phyloP scores from a whole-genome alignment of 2,797 vertebrate species.

The Lindbergichthys nudifrons region DNA sequence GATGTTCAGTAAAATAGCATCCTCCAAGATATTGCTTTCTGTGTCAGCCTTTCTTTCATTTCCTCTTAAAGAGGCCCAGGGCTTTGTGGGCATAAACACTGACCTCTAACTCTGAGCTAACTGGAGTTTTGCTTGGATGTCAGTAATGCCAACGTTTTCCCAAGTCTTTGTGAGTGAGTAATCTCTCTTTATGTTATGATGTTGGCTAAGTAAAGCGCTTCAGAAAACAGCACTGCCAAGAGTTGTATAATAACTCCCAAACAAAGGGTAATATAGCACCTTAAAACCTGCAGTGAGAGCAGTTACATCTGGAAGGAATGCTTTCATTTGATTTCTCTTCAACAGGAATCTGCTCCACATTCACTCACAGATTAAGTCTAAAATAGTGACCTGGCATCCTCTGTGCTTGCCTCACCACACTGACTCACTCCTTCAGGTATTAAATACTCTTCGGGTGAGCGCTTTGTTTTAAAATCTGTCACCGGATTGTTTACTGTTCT shows the following conservation, averaged over 20 bases:
- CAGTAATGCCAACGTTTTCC: constrained; percentile 14
- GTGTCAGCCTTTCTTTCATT: constrained; percentile 59
- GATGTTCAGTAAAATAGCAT: constrained; percentile 26
- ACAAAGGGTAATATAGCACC: constrained; percentile 51
- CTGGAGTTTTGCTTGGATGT: constrained; percentile 37
- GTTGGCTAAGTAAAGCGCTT: constrained; percentile 25
- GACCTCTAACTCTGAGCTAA: constrained; percentile 20
- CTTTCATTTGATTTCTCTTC: constrained; percentile 35
- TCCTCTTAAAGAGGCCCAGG: constrained; percentile 45
- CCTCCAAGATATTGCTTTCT: constrained; percentile 42
- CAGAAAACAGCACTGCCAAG: constrained; percentile 40
- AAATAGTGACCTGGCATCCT: constrained; percentile 39
- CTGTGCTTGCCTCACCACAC: constrained; percentile 13
- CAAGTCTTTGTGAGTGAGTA: constrained; percentile 19
- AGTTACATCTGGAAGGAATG: constrained; percentile 39
- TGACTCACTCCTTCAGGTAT: constrained; percentile 45
- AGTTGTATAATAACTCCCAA: constrained; percentile 30
- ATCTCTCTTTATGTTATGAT: constrained; percentile 38
- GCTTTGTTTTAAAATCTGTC: constrained; percentile 49
- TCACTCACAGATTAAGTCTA: constrained; percentile 33
- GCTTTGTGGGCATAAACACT: constrained; percentile 32
- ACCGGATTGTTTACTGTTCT: constrained; percentile 45
- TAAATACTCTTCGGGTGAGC: constrained; percentile 16
- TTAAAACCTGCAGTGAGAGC: constrained; percentile 5
- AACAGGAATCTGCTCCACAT: constrained; percentile 48